These are phyloP conservation scores for Bombus difficillimus DNA, from an alignment of 1,140 invertebrate genomes.

Conservation along the genomic window DNA sequence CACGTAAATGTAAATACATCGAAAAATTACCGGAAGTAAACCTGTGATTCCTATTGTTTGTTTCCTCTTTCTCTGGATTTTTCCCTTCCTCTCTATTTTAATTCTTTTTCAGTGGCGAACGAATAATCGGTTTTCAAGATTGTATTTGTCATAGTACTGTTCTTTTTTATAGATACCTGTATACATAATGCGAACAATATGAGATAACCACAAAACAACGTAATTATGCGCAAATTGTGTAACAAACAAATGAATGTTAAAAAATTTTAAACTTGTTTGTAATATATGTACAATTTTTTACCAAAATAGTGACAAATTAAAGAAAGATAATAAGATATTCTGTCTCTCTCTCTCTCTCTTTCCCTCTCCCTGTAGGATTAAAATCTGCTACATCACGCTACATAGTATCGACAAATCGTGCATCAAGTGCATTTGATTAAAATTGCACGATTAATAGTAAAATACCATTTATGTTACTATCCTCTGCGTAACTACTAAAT, in stretches of 20 bases:
- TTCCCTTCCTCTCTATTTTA: constrained; percentile 6
- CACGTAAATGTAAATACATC: constrained; percentile 81
- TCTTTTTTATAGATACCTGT: constrained; percentile 2
- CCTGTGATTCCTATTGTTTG: constrained; percentile 50
- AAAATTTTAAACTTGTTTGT: constrained; percentile 34
- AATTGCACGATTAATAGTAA: constrained; percentile 3
- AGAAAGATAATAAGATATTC: background rate
- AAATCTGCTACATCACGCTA: background rate
- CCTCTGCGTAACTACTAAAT: background rate
- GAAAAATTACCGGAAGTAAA: constrained; percentile 76
- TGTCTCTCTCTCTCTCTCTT: too few relatives aligned
- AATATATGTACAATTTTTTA: constrained; percentile 41
- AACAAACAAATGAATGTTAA: constrained; percentile 24
- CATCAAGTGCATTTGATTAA: constrained; percentile 12
- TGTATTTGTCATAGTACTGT: constrained; percentile 2
- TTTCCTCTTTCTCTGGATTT: constrained; percentile 55
- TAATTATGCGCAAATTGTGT: constrained; percentile 25
- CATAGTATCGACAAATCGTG: background rate
- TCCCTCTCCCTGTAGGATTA: background rate
- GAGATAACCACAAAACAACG: background rate
- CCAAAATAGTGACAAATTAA: constrained; percentile 21
- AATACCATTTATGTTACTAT: constrained; percentile 10
- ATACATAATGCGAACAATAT: constrained; percentile 4
- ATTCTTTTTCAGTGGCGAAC: background rate
- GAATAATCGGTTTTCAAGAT: constrained; percentile 6